phyloP scores from a whole-genome alignment of 2,797 vertebrate species.

The Hippocampus kuda region DNA sequence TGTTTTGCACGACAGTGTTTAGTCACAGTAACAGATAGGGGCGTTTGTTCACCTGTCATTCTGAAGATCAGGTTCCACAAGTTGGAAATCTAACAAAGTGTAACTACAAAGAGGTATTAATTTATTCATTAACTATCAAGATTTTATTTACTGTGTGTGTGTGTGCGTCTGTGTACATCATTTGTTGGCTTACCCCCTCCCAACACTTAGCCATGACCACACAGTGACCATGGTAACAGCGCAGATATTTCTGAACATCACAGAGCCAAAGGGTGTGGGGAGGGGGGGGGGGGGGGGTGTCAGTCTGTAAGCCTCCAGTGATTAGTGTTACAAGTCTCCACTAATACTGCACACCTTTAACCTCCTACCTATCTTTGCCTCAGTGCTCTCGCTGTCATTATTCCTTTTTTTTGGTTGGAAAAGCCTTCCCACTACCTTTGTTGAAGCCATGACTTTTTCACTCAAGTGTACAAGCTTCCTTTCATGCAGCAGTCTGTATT shows the following conservation, averaged over 20 bases:
- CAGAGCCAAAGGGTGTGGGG: conserved; percentile 5
- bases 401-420: not conserved
- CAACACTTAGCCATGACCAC: not conserved
- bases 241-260: conserved; percentile 27
- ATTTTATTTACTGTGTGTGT: not conserved
- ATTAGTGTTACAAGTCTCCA: conserved; percentile 40
- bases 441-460: not conserved
- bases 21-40: too few species aligned
- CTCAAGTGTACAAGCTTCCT: conserved; percentile 10
- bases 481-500: not conserved
- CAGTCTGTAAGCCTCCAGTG: conserved; percentile 30
- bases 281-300: not conserved
- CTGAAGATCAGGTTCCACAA: not conserved
- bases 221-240: conserved; percentile 48
- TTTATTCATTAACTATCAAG: too few species aligned
- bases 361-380: not conserved
- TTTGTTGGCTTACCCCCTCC: conserved; percentile 13
- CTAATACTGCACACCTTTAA: conserved; percentile 20
- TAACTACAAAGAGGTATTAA: not conserved
- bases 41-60: not conserved
- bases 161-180: not conserved
- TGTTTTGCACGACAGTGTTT: too few species aligned
- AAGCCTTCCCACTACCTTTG: not conserved
- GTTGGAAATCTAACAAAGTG: not conserved
- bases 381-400: conserved; percentile 3